Evolutionary conservation across 1,140 invertebrate species (phyloP).

Genomic region (Araneus ventricosus): DNA sequence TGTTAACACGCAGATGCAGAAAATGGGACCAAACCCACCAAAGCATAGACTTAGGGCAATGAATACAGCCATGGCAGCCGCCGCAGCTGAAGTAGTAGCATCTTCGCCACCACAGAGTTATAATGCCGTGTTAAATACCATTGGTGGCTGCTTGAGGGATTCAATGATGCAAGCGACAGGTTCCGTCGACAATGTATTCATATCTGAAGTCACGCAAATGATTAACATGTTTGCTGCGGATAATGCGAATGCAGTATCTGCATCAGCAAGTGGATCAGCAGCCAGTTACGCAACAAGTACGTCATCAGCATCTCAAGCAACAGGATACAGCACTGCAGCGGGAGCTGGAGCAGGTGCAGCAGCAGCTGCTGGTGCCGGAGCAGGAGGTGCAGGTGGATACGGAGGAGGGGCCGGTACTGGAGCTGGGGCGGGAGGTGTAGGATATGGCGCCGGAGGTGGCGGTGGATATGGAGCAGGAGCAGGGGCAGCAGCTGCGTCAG

Average conservation of each 20-base stretch:
- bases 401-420: not conserved
- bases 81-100: too few relatives aligned
- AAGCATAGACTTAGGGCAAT: too few relatives aligned
- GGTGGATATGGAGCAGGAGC: conserved; percentile 9
- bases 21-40: too few relatives aligned
- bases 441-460: not conserved
- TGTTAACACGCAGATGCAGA: too few relatives aligned
- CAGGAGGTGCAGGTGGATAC: not conserved
- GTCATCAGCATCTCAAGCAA: not conserved
- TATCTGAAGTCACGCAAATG: too few relatives aligned
- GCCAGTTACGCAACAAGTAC: not conserved
- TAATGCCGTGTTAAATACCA: too few relatives aligned
- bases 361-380: not conserved
- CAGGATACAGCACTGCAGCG: not conserved
- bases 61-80: too few relatives aligned
- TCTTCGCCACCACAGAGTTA: too few relatives aligned
- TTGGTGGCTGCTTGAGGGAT: too few relatives aligned
- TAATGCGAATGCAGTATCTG: not conserved
- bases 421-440: not conserved
- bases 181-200: too few relatives aligned
- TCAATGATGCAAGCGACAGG: too few relatives aligned
- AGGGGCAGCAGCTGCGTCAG: not conserved
- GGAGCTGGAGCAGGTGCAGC: not conserved
- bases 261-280: not conserved
- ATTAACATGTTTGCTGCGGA: too few relatives aligned